These are phyloP conservation scores for Ceyx cyanopectus DNA, from an alignment of 2,113 vertebrate genomes.

Conservation along the genomic window DNA sequence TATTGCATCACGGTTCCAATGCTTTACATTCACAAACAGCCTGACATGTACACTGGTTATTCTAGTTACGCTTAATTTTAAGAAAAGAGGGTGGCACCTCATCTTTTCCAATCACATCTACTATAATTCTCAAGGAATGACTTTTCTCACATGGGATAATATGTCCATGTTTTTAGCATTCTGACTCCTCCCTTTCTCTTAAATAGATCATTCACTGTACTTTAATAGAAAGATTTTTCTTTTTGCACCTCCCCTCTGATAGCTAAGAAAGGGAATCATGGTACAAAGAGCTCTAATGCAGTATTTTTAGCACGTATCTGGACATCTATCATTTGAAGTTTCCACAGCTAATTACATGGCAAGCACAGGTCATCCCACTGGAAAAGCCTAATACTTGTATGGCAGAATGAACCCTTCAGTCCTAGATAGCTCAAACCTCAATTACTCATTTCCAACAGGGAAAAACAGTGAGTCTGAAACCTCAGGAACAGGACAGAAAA, in stretches of 20 bases:
- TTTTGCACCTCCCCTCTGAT: not conserved
- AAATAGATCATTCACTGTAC: not conserved
- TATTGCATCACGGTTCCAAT: not conserved
- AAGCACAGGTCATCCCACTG: not conserved
- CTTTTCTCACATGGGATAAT: not conserved
- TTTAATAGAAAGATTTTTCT: not conserved
- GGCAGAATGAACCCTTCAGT: conserved; percentile 22
- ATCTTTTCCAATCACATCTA: not conserved
- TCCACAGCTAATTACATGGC: conserved; percentile 13
- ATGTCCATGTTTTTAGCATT: not conserved
- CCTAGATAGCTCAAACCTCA: not conserved
- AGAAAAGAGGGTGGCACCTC: not conserved
- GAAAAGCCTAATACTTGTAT: not conserved
- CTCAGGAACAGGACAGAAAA: not conserved
- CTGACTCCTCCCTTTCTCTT: not conserved
- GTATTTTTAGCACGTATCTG: not conserved
- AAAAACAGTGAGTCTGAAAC: not conserved
- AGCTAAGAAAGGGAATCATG: not conserved
- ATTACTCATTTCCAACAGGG: not conserved
- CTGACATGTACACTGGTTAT: not conserved
- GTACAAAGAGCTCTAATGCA: not conserved
- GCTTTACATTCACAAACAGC: conserved; percentile 8
- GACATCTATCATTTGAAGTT: conserved; percentile 32
- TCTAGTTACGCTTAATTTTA: not conserved
- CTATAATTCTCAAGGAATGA: not conserved